Conservation (phyloP, 2,797 vertebrate species). For the Sparidentex hasta region DNA sequence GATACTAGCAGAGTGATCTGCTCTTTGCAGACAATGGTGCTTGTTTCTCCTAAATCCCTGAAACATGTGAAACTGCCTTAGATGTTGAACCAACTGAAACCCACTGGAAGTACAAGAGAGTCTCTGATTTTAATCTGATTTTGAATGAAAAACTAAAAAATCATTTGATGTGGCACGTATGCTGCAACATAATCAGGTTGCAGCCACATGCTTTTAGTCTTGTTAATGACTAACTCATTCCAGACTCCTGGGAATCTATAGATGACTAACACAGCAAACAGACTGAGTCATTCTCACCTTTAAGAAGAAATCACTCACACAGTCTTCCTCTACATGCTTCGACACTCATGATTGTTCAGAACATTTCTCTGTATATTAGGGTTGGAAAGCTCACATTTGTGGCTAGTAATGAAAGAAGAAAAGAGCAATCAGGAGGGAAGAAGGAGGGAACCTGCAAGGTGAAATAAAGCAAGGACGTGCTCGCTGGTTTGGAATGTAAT, state of each 20-base stretch:
- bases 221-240: conserved; percentile 31
- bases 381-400: conserved; percentile 22
- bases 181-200: background rate
- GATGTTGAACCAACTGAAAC: background rate
- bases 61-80: background rate
- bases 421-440: conserved; percentile 24
- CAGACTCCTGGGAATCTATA: conserved; percentile 11
- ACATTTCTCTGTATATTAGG: conserved; percentile 23
- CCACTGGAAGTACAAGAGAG: background rate
- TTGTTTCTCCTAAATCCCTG: conserved; percentile 12
- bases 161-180: background rate
- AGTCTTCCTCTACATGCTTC: conserved; percentile 2
- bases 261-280: conserved; percentile 4
- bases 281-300: conserved; percentile 34
- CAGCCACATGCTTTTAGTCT: conserved; percentile 1
- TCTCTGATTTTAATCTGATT: background rate
- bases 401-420: conserved; percentile 37
- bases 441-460: conserved; percentile 42
- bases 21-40: conserved; percentile 21
- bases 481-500: conserved; percentile 58
- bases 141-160: background rate
- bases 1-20: conserved; percentile 8
- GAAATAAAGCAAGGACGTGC: conserved; percentile 56
- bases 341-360: conserved; percentile 35
- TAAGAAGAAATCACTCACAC: conserved; percentile 21